Percentiles rank a stretch among this genome's conserved stretches.
These are phyloP conservation scores for Poecilobothrus nobilitatus DNA, from an alignment of 2,888 invertebrate genomes.

Conservation along the genomic window DNA sequence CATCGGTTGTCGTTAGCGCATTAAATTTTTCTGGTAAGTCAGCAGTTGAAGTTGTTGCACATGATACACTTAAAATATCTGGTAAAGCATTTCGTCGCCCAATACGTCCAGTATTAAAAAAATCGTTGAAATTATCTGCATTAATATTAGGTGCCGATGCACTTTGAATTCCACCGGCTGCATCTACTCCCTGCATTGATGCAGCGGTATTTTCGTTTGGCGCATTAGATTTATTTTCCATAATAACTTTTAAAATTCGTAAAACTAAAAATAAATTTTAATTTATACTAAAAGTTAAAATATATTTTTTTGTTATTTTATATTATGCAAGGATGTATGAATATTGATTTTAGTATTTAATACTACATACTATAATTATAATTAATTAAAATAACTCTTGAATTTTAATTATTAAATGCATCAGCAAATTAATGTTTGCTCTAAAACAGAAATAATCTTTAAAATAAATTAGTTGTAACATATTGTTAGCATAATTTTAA, in stretches of 20 bases:
- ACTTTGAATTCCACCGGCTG: conserved; percentile 41
- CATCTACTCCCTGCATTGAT: background rate
- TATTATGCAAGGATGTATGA: too few relatives aligned
- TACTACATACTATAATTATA: too few relatives aligned
- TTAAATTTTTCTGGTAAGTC: conserved; percentile 69
- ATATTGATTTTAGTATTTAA: too few relatives aligned
- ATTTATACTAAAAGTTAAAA: too few relatives aligned
- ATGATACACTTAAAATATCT: conserved; percentile 68
- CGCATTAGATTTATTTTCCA: background rate
- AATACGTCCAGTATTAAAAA: conserved; percentile 75
- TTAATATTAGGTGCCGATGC: background rate
- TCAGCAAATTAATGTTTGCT: too few relatives aligned
- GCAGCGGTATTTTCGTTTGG: background rate
- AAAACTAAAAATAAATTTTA: background rate
- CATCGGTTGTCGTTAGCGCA: conserved; percentile 47
- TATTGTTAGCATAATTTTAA: too few relatives aligned
- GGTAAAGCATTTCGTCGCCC: conserved; percentile 83
- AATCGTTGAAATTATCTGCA: conserved; percentile 60
- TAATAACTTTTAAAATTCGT: background rate
- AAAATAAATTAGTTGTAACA: too few relatives aligned
- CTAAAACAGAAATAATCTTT: too few relatives aligned
- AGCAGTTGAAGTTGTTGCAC: conserved; percentile 52
- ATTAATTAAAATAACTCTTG: too few relatives aligned
- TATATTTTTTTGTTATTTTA: too few relatives aligned
- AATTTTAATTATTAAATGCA: too few relatives aligned